A percentile compares a stretch with the other conserved stretches of the same genome.
Conservation (phyloP, 2,113 vertebrate genomes). For the Falco punctatus region DNA sequence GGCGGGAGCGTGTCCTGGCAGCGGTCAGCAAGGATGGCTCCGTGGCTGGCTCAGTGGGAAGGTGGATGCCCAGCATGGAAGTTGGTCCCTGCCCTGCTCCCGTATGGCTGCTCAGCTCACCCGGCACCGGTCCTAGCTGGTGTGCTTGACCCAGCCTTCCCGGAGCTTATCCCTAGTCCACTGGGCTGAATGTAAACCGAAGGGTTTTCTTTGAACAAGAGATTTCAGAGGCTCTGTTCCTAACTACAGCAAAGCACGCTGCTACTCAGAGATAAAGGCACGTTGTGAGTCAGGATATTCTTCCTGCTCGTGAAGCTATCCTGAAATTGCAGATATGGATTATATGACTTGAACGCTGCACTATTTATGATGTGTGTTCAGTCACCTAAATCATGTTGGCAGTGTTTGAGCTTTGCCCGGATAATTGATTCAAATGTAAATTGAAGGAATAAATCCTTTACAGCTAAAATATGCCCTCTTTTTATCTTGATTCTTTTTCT, state of each 20-base stretch:
- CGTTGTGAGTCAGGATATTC: fast-evolving
- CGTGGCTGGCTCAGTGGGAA: fast-evolving
- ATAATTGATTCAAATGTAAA: conserved; percentile 61
- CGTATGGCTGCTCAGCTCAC: fast-evolving
- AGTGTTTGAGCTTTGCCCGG: background rate
- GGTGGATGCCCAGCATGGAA: no score
- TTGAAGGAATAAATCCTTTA: conserved; percentile 38
- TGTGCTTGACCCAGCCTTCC: background rate
- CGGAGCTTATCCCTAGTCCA: background rate
- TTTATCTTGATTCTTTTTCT: conserved; percentile 33
- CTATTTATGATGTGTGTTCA: conserved; percentile 28
- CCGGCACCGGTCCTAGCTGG: background rate
- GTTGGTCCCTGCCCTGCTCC: background rate
- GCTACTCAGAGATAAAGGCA: background rate
- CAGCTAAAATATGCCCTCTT: conserved; percentile 22
- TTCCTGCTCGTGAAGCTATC: background rate
- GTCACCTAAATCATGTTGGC: conserved; percentile 44
- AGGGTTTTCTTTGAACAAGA: background rate
- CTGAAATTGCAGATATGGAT: background rate
- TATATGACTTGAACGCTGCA: background rate
- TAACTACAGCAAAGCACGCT: background rate
- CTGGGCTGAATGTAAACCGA: background rate
- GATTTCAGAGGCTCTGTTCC: background rate
- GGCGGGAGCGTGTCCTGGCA: no score
- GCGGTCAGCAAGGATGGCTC: fast-evolving